These are phyloP conservation scores for Netelia inedita DNA, from an alignment of 2,888 invertebrate species.

Conservation along the genomic window DNA sequence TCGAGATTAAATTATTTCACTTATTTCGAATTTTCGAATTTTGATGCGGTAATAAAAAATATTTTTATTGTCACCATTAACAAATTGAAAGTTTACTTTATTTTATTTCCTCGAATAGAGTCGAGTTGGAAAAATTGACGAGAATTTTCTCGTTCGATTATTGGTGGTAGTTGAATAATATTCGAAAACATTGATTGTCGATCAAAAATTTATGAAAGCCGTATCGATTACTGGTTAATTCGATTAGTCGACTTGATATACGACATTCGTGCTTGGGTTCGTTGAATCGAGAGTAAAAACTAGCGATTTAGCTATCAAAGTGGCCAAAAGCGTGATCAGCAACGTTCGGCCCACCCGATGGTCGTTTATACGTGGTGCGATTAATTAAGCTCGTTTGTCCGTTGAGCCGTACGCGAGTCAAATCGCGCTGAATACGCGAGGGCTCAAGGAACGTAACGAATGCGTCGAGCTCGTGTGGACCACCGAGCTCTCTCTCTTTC, in stretches of 20 bases:
- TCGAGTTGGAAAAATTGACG: too few species aligned
- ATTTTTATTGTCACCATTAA: too few species aligned
- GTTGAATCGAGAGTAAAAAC: background rate
- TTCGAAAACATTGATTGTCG: too few species aligned
- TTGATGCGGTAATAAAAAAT: background rate
- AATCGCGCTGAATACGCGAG: constrained; percentile 76
- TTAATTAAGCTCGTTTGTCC: constrained; percentile 83
- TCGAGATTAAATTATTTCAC: constrained; percentile 5
- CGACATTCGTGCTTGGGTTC: background rate
- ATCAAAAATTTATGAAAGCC: too few species aligned
- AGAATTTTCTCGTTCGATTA: too few species aligned
- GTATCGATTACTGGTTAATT: background rate
- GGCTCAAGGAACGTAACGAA: constrained; percentile 79
- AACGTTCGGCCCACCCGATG: constrained; percentile 18
- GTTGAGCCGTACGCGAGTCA: constrained; percentile 78
- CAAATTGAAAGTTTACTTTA: too few species aligned
- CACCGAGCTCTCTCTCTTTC: constrained; percentile 58
- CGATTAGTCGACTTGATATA: background rate
- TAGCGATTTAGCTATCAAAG: constrained; percentile 7
- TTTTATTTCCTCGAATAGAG: too few species aligned
- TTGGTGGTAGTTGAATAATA: too few species aligned
- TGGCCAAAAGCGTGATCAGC: constrained; percentile 11
- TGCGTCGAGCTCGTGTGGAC: constrained; percentile 73
- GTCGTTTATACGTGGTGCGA: constrained; percentile 65
- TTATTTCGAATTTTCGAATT: background rate